phyloP scores from a whole-genome alignment of 2,113 vertebrate genomes.

The Rhineura floridana region DNA sequence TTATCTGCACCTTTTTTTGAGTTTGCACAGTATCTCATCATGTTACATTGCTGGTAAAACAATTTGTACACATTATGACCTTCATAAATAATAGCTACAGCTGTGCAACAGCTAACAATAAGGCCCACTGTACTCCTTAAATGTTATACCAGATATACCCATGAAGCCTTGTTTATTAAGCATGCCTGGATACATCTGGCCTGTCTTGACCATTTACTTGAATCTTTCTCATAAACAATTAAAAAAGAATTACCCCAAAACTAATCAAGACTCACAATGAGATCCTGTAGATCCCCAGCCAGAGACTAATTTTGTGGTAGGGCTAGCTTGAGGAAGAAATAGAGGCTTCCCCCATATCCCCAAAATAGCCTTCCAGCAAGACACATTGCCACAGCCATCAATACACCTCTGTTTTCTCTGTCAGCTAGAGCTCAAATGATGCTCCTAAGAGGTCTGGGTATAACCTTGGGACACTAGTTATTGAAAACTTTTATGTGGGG shows the following conservation, averaged over 20 bases:
- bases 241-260: neutral
- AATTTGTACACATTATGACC: neutral
- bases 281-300: neutral
- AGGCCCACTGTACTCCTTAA: neutral
- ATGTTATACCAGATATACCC: neutral
- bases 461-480: neutral
- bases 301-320: neutral
- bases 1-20: neutral
- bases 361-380: neutral
- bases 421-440: neutral
- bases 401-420: neutral
- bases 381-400: neutral
- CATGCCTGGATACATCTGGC: neutral
- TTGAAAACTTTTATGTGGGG: neutral
- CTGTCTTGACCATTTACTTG: neutral
- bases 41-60: slow-evolving; percentile 1
- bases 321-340: neutral
- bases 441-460: neutral
- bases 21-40: slow-evolving; percentile 38
- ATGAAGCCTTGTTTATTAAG: neutral
- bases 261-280: neutral
- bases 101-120: neutral
- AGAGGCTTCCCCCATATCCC: neutral
- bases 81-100: neutral
- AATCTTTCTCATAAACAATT: neutral